A percentile compares a stretch with the other conserved stretches of the same genome.
These are phyloP conservation scores for Venturia canescens DNA, from an alignment of 1,140 invertebrate species.

Conservation along the genomic window DNA sequence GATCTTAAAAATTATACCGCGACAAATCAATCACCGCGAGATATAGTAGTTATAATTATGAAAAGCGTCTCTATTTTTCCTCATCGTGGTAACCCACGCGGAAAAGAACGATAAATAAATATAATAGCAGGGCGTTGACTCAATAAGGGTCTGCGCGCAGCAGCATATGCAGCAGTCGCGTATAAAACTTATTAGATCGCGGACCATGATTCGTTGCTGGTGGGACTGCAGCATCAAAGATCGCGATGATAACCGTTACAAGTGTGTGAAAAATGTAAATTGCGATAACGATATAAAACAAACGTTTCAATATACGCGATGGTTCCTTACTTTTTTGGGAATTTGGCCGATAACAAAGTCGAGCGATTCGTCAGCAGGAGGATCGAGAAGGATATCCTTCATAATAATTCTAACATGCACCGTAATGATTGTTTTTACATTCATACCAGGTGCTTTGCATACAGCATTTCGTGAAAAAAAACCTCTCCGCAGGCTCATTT, in stretches of 20 bases:
- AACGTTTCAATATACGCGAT: slow-evolving; percentile 27
- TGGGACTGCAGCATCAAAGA: neutral
- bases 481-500: slow-evolving; percentile 34
- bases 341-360: slow-evolving; percentile 35
- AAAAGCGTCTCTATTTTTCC: no score
- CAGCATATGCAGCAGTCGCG: no score
- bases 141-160: no score
- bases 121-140: no score
- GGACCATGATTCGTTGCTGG: no score
- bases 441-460: neutral
- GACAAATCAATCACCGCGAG: no score
- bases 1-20: no score
- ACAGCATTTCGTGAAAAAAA: slow-evolving; percentile 11
- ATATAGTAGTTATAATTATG: no score
- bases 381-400: neutral
- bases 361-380: neutral
- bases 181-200: no score
- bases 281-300: neutral
- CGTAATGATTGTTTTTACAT: neutral
- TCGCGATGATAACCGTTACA: neutral
- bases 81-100: no score
- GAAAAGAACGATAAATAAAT: no score
- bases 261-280: neutral
- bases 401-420: neutral
- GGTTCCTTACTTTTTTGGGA: slow-evolving; percentile 37